A percentile compares a stretch with the other conserved stretches of the same genome.
These are phyloP conservation scores for Holocentrus rufus DNA, from an alignment of 2,797 vertebrate genomes.

Conservation along the genomic window DNA sequence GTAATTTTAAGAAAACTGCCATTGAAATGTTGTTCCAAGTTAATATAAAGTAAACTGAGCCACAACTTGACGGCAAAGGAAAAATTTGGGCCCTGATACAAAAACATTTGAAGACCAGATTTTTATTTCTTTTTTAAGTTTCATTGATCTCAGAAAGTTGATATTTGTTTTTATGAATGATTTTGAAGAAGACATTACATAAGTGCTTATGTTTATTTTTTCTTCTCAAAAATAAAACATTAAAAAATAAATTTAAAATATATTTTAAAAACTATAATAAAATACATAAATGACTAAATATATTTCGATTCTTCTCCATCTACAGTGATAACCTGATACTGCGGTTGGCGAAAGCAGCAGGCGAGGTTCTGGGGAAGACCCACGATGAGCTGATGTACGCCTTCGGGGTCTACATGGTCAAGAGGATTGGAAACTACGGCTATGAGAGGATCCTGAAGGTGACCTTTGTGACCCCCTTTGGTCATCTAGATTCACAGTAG, in stretches of 20 bases:
- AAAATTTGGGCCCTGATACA: background rate
- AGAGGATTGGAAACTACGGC: conserved; percentile 83
- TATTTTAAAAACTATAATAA: too few relatives aligned
- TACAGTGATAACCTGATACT: conserved; percentile 82
- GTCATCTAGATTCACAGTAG: background rate
- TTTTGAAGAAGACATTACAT: background rate
- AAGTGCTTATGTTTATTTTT: too few relatives aligned
- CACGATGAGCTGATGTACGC: conserved; percentile 85
- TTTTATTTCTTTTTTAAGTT: background rate
- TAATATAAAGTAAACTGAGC: too few relatives aligned
- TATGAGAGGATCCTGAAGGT: conserved; percentile 84
- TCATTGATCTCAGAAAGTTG: background rate
- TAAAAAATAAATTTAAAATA: too few relatives aligned
- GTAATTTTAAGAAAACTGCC: background rate
- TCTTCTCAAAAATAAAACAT: too few relatives aligned
- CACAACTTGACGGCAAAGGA: background rate
- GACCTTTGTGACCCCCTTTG: background rate
- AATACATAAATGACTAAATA: background rate
- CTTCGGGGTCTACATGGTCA: conserved; percentile 85
- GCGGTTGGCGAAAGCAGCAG: conserved; percentile 81
- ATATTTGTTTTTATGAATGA: background rate
- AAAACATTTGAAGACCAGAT: too few relatives aligned
- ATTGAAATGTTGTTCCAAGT: too few relatives aligned
- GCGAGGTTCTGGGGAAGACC: conserved; percentile 82
- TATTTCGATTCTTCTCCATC: background rate